Base-by-base conservation (phyloP, 2,113 vertebrate species). In the Oreochromis aureus region DNA sequence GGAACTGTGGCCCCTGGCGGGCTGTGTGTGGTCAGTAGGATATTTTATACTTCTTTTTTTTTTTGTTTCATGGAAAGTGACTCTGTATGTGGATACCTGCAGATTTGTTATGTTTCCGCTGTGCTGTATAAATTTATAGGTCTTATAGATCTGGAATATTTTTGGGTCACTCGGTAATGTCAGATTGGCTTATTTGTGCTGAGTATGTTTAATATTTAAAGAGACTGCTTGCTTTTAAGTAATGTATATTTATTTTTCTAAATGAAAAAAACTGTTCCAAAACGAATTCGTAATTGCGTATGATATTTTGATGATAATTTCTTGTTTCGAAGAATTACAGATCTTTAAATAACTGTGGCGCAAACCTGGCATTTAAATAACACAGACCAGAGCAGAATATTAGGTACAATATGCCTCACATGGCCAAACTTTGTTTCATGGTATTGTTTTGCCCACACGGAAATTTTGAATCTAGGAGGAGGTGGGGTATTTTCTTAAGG, bases 141-240 rank as follows among this genome's bases (percentile, higher is more conserved):
- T 97, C 96, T 97, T 95, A 96, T 97, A 97, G 96, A 97, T 95
- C 96, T 96, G 91, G 87, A 88, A 83, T 92, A 87, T 91, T 81
- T 90, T 94, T 83, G 85, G 90, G 86, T 93, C n/a, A 81, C 88
- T 85, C 55, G 39, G 63, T 93, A 89, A 86, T 27, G 76, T 94
- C 86, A 82, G 91, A 93, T 90, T 86, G 85, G 69, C 80, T 92
- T 92, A 84, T 87, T 87, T 55, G 54, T 81, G 85, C 86, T 90
- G 86, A 91, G 81, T 91, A 59, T 95, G 89, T 93, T 93, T 73
- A 84, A 81, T 95, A 93, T 95, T 95, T 94, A 90, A 94, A 87
- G 78, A 92, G 69, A 88, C 56, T 81, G 66, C 66, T 89, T 78
- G 78, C 80, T 84, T 87, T 41, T 94, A 86, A 53, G 81, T 61